Conservation (phyloP, 2,113 vertebrate species). For the Cynocephalus volans region DNA sequence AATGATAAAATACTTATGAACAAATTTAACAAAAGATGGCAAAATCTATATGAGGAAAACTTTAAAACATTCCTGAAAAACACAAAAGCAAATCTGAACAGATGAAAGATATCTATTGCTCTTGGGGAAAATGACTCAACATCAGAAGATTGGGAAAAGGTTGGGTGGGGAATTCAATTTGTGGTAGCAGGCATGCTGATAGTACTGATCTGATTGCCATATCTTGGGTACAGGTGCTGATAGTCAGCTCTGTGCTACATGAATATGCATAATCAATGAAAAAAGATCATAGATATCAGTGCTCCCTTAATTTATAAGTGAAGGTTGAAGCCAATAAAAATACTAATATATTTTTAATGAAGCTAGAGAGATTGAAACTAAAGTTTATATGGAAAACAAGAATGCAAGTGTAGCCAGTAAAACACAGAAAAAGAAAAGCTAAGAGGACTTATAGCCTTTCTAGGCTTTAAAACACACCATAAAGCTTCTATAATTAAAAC, state of each 20-base stretch:
- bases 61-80: constrained; percentile 13
- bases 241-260: too few species aligned
- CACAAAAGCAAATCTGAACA: background rate
- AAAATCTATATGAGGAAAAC: background rate
- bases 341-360: background rate
- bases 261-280: too few species aligned
- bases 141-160: background rate
- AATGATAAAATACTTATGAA: background rate
- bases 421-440: background rate
- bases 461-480: background rate
- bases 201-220: too few species aligned
- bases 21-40: background rate
- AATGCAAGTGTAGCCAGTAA: background rate
- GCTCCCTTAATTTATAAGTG: background rate
- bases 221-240: too few species aligned
- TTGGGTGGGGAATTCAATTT: too few species aligned
- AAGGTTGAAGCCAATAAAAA: background rate
- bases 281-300: background rate
- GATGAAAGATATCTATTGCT: background rate
- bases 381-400: background rate
- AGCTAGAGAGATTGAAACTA: background rate
- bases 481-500: background rate
- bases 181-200: too few species aligned
- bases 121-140: background rate
- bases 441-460: background rate